Percentiles rank a stretch among this genome's conserved stretches.
Evolutionary conservation across 2,113 vertebrate species (phyloP).

Genomic region (Piaya cayana): DNA sequence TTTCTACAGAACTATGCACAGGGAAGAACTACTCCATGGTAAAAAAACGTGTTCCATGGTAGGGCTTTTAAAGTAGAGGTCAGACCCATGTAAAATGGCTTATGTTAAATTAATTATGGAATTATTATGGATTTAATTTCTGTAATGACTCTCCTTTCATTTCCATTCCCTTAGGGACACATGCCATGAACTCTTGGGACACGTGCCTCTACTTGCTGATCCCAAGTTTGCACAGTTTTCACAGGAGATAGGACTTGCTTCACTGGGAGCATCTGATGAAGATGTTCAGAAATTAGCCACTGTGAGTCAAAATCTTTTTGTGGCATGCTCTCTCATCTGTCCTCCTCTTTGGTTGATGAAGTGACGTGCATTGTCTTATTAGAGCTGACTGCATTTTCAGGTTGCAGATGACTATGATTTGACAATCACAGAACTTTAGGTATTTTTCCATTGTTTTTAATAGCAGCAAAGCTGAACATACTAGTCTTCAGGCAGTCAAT

Average conservation of each 20-base stretch:
- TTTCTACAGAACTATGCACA: neutral
- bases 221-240: conserved; percentile 98
- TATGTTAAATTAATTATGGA: neutral
- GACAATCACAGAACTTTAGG: neutral
- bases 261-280: conserved; percentile 92
- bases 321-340: conserved; percentile 2
- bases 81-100: neutral
- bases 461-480: neutral
- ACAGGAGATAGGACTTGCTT: conserved; percentile 96
- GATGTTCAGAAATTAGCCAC: conserved; percentile 97
- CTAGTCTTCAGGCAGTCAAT: neutral
- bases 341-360: neutral
- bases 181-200: conserved; percentile 95
- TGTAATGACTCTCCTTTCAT: conserved; percentile 16
- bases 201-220: conserved; percentile 94
- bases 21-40: neutral
- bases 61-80: neutral
- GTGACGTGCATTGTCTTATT: neutral
- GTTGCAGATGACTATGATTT: neutral
- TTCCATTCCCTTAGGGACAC: conserved; percentile 85
- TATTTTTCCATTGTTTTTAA: neutral
- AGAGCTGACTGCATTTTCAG: neutral
- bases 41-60: neutral
- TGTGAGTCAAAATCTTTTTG: conserved; percentile 79
- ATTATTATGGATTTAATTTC: neutral